Base-by-base conservation (phyloP, 2,888 invertebrate genomes). In the Pyrrhia umbra region DNA sequence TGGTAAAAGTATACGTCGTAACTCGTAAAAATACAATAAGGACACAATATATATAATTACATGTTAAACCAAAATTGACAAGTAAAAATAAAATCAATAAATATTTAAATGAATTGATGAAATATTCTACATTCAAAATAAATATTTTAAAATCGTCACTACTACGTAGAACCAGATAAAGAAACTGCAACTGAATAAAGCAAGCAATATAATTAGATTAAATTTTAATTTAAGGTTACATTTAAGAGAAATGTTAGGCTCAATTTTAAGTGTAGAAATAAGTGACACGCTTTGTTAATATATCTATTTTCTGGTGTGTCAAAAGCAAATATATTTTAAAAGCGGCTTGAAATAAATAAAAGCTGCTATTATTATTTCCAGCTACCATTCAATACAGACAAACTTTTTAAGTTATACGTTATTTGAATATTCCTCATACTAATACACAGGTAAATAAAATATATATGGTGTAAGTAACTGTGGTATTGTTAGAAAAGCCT, bases 361-460 rank as follows among this genome's bases (percentile, higher is more conserved):
- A 68, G 42, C 49, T 50, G 52, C 30, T 54, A 21, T 18, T 52
- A 39, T 55, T 62, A 50, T 54, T 40, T 10, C 18, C 27, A 61
- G 21, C 63, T 39, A 45, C 21, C 37, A 13, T 27, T 49, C 49
- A 46, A 15, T 27, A 3, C 23, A 63, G 55, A 69, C 20, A 69
- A 69, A 63, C 49, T 55, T 49, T 63, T 66, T 10, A 21, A 20
- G 18, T 37, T 18, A 0, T 30, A 39, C 4, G 8, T 18, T 40
- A 59, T 52, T 34, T 42, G 25, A 0, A 16, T 8, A 13, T 23
- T n/a, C n/a, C n/a, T n/a, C n/a, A n/a, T n/a, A n/a, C n/a, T n/a
- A n/a, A n/a, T n/a, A n/a, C n/a, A n/a, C n/a, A n/a, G n/a, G n/a
- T n/a, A n/a, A n/a, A n/a, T n/a, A n/a, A n/a, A n/a, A n/a, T n/a